Percentiles rank a stretch among this genome's conserved stretches.
Evolutionary conservation across 2,888 invertebrate species (phyloP).

Genomic region (Cantharis flavilabris): DNA sequence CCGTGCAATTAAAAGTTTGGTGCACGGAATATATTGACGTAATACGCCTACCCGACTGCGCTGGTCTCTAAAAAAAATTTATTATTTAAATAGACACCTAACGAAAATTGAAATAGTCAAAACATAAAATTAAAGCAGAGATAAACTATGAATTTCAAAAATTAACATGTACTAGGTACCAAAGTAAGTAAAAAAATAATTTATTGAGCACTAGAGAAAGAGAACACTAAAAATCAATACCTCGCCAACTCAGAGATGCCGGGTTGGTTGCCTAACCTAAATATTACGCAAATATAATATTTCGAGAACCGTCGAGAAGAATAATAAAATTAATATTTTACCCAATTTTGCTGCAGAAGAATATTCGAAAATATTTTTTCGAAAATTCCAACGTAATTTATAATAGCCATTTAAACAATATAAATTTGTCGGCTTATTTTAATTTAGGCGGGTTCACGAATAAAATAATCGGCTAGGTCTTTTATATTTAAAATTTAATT

Average conservation of each 20-base stretch:
- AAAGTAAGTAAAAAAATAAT: no score
- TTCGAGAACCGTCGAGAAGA: not conserved
- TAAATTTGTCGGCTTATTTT: not conserved
- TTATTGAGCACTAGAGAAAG: not conserved
- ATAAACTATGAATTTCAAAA: not conserved
- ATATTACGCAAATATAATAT: not conserved
- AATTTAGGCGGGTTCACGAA: not conserved
- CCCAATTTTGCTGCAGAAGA: not conserved
- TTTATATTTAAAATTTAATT: not conserved
- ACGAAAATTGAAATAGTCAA: not conserved
- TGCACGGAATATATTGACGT: not conserved
- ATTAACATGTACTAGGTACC: not conserved
- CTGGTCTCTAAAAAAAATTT: not conserved
- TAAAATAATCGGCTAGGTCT: not conserved
- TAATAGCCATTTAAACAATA: not conserved
- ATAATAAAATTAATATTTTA: not conserved
- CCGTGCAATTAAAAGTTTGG: not conserved
- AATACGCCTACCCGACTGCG: not conserved
- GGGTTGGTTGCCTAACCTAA: not conserved
- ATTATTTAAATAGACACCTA: not conserved
- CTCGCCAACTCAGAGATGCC: not conserved
- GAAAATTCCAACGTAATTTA: not conserved
- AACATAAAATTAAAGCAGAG: not conserved
- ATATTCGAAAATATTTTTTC: not conserved
- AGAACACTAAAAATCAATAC: not conserved